Conservation (phyloP, 2,888 invertebrate genomes). For the Labia minor region DNA sequence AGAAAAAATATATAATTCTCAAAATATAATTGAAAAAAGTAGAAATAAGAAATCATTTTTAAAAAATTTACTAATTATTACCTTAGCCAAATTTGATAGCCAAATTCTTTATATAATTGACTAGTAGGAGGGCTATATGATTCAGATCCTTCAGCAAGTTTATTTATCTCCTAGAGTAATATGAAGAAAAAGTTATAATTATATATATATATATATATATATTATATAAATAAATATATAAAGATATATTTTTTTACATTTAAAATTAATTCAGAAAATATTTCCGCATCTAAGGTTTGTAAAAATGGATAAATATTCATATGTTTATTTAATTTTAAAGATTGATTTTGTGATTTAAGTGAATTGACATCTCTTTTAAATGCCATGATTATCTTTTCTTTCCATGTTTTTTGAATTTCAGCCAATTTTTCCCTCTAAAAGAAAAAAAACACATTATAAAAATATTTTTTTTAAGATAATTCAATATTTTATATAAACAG, state of each 20-base stretch:
- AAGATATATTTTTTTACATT: too few species aligned
- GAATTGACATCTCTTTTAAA: slow-evolving; percentile 58
- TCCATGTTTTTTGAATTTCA: slow-evolving; percentile 57
- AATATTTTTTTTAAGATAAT: slow-evolving; percentile 4
- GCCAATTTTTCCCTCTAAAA: slow-evolving; percentile 50
- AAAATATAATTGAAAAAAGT: too few species aligned
- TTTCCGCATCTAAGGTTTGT: slow-evolving; percentile 43
- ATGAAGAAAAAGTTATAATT: background rate
- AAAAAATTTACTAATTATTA: too few species aligned
- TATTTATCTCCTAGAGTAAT: slow-evolving; percentile 52
- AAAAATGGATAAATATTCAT: slow-evolving; percentile 63
- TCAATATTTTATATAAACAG: too few species aligned
- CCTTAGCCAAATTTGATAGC: slow-evolving; percentile 54
- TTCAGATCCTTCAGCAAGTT: slow-evolving; percentile 65
- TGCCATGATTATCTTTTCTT: slow-evolving; percentile 46
- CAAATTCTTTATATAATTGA: slow-evolving; percentile 54
- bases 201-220: background rate
- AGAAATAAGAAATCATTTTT: too few species aligned
- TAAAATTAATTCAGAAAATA: slow-evolving; percentile 38
- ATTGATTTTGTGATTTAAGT: slow-evolving; percentile 47
- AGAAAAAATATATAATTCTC: too few species aligned
- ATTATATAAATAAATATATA: too few species aligned
- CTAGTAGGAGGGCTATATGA: slow-evolving; percentile 62
- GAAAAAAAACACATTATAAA: slow-evolving; percentile 22
- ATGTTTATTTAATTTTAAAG: slow-evolving; percentile 42